phyloP scores from a whole-genome alignment of 2,797 vertebrate species.

The Crocidura indochinensis region DNA sequence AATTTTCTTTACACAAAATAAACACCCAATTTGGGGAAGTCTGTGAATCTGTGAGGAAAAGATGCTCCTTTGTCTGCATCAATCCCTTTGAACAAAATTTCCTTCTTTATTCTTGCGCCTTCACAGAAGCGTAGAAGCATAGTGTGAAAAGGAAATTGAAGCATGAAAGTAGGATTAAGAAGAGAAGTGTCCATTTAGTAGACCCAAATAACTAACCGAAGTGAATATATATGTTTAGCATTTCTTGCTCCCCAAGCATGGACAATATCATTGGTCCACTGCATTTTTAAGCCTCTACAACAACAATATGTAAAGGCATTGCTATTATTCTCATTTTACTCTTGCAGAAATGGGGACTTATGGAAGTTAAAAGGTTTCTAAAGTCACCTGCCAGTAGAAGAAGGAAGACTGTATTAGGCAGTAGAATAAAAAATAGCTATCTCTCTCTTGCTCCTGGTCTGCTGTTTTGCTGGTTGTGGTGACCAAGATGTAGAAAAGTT shows the following conservation, averaged over 20 bases:
- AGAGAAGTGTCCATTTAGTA: not conserved
- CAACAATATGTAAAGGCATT: not conserved
- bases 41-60: not conserved
- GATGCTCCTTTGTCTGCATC: not conserved
- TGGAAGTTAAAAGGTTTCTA: constrained; percentile 5
- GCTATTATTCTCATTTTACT: not conserved
- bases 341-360: constrained; percentile 30
- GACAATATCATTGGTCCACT: not conserved
- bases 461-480: rapidly evolving
- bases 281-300: not conserved
- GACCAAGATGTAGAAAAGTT: not conserved
- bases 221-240: not conserved
- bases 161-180: not conserved
- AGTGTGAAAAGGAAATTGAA: constrained; percentile 8
- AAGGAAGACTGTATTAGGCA: not conserved
- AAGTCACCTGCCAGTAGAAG: not conserved
- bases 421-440: too few species aligned
- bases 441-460: not conserved
- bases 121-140: constrained; percentile 23
- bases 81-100: not conserved
- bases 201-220: not conserved
- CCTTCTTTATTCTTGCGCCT: not conserved
- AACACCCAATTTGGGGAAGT: not conserved
- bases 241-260: not conserved
- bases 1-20: not conserved